Percentiles rank a stretch among this genome's conserved stretches.
Conservation (phyloP, 2,797 vertebrate genomes). For the Silurus lanzhouensis region DNA sequence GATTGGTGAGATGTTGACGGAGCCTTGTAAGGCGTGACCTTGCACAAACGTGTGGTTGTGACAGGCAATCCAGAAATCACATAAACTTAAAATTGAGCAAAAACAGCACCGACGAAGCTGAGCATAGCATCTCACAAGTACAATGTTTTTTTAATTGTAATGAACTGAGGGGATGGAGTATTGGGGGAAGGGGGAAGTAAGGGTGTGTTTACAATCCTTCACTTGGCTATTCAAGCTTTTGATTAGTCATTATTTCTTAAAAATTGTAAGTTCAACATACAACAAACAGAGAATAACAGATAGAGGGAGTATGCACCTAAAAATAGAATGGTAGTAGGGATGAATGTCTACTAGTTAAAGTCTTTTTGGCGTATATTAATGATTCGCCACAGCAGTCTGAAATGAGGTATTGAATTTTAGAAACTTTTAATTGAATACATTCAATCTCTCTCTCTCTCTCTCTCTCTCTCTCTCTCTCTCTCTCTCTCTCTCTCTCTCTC, state of each 20-base stretch:
- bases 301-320: background rate
- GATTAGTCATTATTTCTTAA: background rate
- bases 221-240: background rate
- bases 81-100: no score
- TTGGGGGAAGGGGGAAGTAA: no score
- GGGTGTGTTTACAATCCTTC: background rate
- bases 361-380: background rate
- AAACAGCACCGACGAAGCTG: no score
- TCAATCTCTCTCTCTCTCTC: background rate
- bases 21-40: background rate
- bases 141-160: background rate
- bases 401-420: no score
- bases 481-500: background rate
- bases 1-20: background rate
- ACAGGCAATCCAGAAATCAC: background rate
- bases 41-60: background rate
- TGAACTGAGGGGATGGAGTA: no score
- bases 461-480: background rate
- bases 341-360: background rate
- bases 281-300: background rate
- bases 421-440: background rate
- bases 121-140: background rate
- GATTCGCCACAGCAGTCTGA: background rate
- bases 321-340: background rate
- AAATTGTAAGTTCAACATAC: background rate